Evolutionary conservation across 2,888 invertebrate genomes (phyloP).

Genomic region (Drosophila infuscata): DNA sequence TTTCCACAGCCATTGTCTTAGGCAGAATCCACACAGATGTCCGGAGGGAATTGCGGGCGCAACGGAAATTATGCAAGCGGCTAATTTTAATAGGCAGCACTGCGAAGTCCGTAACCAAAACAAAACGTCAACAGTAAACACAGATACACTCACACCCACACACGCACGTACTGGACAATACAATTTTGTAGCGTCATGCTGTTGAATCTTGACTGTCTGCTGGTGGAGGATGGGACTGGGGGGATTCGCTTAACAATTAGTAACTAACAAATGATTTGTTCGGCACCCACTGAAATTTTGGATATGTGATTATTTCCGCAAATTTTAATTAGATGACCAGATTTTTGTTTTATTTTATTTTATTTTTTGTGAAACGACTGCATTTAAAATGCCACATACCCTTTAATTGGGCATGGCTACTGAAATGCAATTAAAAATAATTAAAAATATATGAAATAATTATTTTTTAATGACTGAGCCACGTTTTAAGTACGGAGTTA

Average conservation of each 20-base stretch:
- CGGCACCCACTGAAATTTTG: conserved; percentile 11
- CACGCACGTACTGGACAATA: background rate
- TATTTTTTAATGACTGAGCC: background rate
- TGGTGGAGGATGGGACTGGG: background rate
- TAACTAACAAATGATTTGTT: conserved; percentile 26
- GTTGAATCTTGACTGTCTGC: conserved; percentile 9
- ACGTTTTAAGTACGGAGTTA: background rate
- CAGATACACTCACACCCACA: conserved; percentile 5
- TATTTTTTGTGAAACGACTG: background rate
- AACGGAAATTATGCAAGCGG: conserved; percentile 67
- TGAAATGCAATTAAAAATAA: background rate
- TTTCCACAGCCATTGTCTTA: conserved; percentile 35
- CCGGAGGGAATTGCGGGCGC: conserved; percentile 15
- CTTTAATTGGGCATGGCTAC: background rate
- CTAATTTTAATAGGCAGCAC: conserved; percentile 68
- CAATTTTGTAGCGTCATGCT: conserved; percentile 53
- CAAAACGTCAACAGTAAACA: conserved; percentile 50
- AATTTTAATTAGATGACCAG: conserved; percentile 4
- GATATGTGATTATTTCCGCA: conserved; percentile 26
- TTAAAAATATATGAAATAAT: background rate
- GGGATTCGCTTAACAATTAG: conserved; percentile 1
- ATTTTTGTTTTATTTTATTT: background rate
- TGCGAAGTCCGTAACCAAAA: conserved; percentile 69
- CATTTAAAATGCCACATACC: background rate
- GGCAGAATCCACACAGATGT: conserved; percentile 42